Evolutionary conservation across 2,888 invertebrate genomes (phyloP).

Genomic region (Drosophila multiciliata): DNA sequence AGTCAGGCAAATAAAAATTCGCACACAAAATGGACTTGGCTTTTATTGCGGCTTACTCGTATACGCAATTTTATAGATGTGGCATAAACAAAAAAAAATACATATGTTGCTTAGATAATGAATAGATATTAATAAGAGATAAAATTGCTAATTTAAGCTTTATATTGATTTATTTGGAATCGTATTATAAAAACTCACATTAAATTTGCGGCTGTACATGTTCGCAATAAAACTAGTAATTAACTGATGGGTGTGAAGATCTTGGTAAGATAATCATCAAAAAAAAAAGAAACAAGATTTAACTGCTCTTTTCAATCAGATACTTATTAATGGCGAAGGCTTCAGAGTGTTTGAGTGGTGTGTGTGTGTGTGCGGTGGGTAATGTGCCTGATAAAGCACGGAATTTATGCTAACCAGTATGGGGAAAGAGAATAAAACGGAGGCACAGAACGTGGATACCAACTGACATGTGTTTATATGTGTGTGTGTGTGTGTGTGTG

Average conservation of each 20-base stretch:
- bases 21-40: background rate
- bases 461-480: slow-evolving; percentile 1
- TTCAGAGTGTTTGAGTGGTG: slow-evolving; percentile 4
- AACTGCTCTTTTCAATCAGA: slow-evolving; percentile 48
- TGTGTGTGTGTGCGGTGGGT: slow-evolving; percentile 42
- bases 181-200: background rate
- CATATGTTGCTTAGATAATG: background rate
- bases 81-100: background rate
- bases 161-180: background rate
- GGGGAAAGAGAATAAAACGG: slow-evolving; percentile 12
- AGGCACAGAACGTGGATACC: slow-evolving; percentile 5
- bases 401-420: slow-evolving; percentile 31
- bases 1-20: background rate
- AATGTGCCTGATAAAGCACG: slow-evolving; percentile 38
- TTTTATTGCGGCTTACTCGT: background rate
- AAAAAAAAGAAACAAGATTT: slow-evolving; percentile 28
- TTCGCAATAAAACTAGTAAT: slow-evolving; percentile 9
- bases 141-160: slow-evolving; percentile 1
- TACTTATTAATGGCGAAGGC: slow-evolving; percentile 35
- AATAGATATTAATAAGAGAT: background rate
- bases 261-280: slow-evolving; percentile 31
- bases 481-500: slow-evolving; percentile 1
- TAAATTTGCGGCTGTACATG: background rate
- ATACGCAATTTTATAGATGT: slow-evolving; percentile 1
- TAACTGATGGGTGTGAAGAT: slow-evolving; percentile 43